Conservation (phyloP, 2,113 vertebrate species). For the Gobiocypris rarus region DNA sequence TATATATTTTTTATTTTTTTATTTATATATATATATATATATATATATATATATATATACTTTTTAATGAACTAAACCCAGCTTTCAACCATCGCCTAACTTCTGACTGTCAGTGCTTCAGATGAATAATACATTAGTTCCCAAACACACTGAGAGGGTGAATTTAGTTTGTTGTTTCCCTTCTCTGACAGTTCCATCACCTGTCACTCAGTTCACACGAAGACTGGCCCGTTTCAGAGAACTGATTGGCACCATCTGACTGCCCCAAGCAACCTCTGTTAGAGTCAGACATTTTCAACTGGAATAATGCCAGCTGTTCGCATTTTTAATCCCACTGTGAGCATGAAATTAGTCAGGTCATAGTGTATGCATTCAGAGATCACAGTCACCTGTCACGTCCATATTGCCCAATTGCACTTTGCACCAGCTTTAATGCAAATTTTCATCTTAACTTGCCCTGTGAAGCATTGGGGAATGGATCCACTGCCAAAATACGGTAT, state of each 20-base stretch:
- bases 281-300: neutral
- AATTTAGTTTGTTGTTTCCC: conserved; percentile 17
- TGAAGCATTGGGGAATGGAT: neutral
- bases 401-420: neutral
- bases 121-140: conserved; percentile 37
- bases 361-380: neutral
- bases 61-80: conserved; percentile 11
- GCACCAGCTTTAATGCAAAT: neutral
- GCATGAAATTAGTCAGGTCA: conserved; percentile 26
- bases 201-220: conserved; percentile 34
- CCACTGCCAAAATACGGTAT: too few species aligned
- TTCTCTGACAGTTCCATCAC: conserved; percentile 37
- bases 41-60: too few species aligned
- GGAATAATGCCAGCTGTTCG: neutral
- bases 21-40: too few species aligned
- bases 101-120: conserved; percentile 1
- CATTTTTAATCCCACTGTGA: neutral
- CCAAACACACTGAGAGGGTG: conserved; percentile 4
- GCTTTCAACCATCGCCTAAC: neutral
- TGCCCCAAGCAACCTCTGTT: conserved; percentile 12
- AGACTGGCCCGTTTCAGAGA: conserved; percentile 10
- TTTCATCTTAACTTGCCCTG: neutral
- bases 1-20: too few species aligned
- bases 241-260: conserved; percentile 26
- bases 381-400: conserved; percentile 13